Conservation (phyloP, 2,797 vertebrate species). For the Gouania willdenowi region DNA sequence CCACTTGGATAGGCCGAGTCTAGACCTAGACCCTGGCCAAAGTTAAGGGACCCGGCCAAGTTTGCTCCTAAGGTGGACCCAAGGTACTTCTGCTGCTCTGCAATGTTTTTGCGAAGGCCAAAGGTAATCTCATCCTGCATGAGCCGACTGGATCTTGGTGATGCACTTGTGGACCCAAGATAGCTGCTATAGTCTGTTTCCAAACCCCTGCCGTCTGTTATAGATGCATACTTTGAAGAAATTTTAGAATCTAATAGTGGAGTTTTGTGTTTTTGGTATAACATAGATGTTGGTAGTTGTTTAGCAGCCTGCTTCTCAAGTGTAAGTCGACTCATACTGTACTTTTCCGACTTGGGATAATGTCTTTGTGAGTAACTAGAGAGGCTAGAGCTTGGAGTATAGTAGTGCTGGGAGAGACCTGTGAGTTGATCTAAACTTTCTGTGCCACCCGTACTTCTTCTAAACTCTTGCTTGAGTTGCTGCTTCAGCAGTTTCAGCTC, state of each 20-base stretch:
- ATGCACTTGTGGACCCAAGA: conserved; percentile 83
- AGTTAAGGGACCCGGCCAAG: conserved; percentile 83
- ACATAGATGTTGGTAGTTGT: conserved; percentile 89
- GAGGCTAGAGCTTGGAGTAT: conserved; percentile 76
- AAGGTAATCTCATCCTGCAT: conserved; percentile 96
- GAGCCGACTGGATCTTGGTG: conserved; percentile 88
- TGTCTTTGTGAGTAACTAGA: conserved; percentile 84
- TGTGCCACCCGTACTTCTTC: conserved; percentile 83
- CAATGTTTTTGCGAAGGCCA: conserved; percentile 95
- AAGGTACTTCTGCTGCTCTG: conserved; percentile 96
- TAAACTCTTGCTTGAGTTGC: conserved; percentile 98
- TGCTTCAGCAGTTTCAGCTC: conserved; percentile 97
- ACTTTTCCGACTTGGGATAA: conserved; percentile 93
- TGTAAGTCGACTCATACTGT: conserved; percentile 95
- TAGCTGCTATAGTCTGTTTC: conserved; percentile 92
- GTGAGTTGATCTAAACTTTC: conserved; percentile 91
- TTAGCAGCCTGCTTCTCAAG: conserved; percentile 98
- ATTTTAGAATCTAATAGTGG: conserved; percentile 88
- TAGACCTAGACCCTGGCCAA: conserved; percentile 82
- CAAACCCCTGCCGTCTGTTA: conserved; percentile 88
- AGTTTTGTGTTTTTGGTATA: conserved; percentile 97
- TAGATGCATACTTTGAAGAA: conserved; percentile 89
- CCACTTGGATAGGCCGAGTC: conserved; percentile 88
- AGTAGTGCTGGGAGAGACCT: conserved; percentile 91
- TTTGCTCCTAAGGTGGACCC: conserved; percentile 84